A percentile compares a stretch with the other conserved stretches of the same genome.
Evolutionary conservation across 2,888 invertebrate genomes (phyloP).

Genomic region (Enchytraeus crypticus): DNA sequence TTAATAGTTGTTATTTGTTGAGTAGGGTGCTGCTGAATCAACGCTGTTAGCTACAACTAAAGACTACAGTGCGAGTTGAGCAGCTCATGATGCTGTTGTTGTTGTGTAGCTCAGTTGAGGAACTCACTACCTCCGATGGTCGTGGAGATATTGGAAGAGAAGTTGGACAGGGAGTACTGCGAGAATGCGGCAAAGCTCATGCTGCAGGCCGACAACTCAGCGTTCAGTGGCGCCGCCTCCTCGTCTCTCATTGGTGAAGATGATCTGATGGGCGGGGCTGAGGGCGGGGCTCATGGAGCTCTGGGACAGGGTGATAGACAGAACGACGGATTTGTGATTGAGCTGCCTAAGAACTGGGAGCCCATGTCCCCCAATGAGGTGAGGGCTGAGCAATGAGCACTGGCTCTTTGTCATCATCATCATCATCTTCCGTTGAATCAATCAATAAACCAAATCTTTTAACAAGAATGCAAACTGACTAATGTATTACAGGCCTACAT

Average conservation of each 20-base stretch:
- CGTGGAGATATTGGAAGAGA: constrained; percentile 41
- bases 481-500: no score
- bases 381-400: no score
- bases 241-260: neutral
- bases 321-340: neutral
- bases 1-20: no score
- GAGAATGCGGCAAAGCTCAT: constrained; percentile 32
- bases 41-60: no score
- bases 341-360: constrained; percentile 32
- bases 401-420: neutral
- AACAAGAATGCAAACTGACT: no score
- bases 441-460: no score
- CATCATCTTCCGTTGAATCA: neutral
- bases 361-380: constrained; percentile 15
- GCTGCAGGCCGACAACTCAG: constrained; percentile 6
- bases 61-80: no score
- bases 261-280: neutral
- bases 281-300: neutral
- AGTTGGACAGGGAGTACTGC: constrained; percentile 37
- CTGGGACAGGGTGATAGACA: no score
- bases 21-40: no score
- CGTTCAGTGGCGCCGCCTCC: neutral
- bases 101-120: constrained; percentile 37
- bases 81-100: no score
- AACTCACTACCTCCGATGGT: constrained; percentile 39